A percentile compares a stretch with the other conserved stretches of the same genome.
These are phyloP conservation scores for Ptilonorhynchus violaceus DNA, from an alignment of 2,113 vertebrate genomes.

Conservation along the genomic window DNA sequence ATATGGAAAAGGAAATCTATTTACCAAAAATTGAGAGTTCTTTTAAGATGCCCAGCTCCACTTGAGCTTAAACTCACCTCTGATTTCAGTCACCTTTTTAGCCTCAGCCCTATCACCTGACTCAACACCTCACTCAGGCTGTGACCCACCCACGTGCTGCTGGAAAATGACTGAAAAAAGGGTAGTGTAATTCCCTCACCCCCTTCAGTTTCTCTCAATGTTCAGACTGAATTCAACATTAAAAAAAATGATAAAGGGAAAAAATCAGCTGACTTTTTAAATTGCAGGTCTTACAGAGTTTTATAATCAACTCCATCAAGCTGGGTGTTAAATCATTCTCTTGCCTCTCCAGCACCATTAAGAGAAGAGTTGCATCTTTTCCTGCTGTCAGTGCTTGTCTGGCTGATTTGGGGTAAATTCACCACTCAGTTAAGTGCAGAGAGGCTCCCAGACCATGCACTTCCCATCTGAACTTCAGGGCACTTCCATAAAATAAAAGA, in stretches of 20 bases:
- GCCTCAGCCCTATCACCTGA: neutral
- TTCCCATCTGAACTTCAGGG: neutral
- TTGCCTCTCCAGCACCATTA: neutral
- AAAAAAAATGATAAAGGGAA: neutral
- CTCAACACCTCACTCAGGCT: neutral
- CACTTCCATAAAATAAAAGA: neutral
- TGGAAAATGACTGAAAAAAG: neutral
- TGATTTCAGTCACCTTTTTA: neutral
- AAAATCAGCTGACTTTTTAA: neutral
- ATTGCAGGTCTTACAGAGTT: neutral
- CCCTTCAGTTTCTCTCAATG: neutral
- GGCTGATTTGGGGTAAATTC: neutral
- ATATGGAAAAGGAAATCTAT: neutral
- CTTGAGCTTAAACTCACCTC: neutral
- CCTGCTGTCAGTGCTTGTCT: neutral
- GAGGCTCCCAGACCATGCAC: neutral
- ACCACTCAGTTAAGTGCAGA: neutral
- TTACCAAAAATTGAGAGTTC: neutral
- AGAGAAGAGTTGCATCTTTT: neutral
- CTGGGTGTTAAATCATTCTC: neutral
- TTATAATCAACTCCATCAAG: neutral
- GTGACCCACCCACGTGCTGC: neutral
- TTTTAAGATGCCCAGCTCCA: neutral
- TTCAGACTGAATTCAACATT: neutral
- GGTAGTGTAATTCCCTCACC: fast-evolving